Evolutionary conservation across 2,888 invertebrate genomes (phyloP).

Genomic region (Nemoura dubitans): DNA sequence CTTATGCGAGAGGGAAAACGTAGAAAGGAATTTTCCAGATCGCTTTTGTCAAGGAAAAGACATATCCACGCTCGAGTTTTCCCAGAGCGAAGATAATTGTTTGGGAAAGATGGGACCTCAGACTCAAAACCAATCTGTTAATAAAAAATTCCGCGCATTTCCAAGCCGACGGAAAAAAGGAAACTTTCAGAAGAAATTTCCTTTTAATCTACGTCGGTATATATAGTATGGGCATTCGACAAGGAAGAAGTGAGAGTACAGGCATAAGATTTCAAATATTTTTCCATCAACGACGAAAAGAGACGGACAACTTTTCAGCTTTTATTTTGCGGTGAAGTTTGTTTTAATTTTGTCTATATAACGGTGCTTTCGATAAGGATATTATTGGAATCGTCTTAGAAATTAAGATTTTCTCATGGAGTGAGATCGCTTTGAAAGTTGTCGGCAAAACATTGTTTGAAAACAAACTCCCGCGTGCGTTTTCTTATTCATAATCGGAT

Average conservation of each 20-base stretch:
- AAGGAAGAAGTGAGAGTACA: background rate
- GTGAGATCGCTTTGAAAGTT: background rate
- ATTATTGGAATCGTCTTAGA: background rate
- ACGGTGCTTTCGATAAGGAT: background rate
- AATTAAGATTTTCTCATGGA: background rate
- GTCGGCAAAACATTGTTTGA: background rate
- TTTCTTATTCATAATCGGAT: conserved; percentile 12
- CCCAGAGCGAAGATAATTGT: background rate
- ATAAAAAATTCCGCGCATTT: conserved; percentile 1
- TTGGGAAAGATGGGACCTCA: background rate
- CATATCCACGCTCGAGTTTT: background rate
- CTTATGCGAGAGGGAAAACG: background rate
- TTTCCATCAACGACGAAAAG: background rate
- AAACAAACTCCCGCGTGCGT: background rate
- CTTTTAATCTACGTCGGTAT: background rate
- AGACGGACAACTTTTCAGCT: background rate
- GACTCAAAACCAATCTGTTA: background rate
- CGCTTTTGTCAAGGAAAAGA: background rate
- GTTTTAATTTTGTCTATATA: background rate
- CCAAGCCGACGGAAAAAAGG: no score
- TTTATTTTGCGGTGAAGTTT: background rate
- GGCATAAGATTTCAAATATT: background rate
- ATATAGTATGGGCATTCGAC: no score
- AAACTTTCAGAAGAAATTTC: background rate
- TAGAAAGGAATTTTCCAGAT: background rate